These are phyloP conservation scores for Hipposideros armiger DNA, from an alignment of 2,113 vertebrate genomes.

Conservation along the genomic window DNA sequence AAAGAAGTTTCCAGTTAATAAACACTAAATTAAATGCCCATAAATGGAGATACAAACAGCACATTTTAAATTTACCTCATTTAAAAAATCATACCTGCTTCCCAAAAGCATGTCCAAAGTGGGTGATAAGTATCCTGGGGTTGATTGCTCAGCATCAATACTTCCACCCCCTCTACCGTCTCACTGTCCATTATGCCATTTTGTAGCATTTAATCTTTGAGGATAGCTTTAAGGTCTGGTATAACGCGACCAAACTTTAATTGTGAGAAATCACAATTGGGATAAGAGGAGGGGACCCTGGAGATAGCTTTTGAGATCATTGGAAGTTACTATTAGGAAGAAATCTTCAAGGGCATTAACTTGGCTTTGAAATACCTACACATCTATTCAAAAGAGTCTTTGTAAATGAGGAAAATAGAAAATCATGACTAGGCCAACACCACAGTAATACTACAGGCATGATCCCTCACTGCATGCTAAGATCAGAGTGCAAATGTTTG, in stretches of 20 bases:
- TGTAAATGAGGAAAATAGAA: background rate
- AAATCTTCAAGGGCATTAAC: background rate
- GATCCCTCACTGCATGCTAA: background rate
- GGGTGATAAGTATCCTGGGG: background rate
- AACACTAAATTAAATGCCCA: background rate
- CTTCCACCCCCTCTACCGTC: background rate
- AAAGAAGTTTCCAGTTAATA: conserved; percentile 12
- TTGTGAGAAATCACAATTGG: background rate
- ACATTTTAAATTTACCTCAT: background rate
- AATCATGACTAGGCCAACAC: background rate
- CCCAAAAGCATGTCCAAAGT: background rate
- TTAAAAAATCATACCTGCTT: background rate
- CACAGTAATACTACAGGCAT: background rate
- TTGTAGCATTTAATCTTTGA: background rate
- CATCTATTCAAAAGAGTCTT: background rate
- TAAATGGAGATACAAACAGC: background rate
- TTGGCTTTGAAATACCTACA: background rate
- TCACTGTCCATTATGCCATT: background rate
- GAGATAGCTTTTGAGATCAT: background rate
- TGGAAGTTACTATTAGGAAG: background rate
- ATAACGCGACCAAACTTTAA: background rate
- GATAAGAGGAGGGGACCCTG: background rate
- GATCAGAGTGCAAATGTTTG: background rate
- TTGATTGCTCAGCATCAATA: background rate
- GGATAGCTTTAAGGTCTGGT: background rate